phyloP scores from a whole-genome alignment of 2,888 invertebrate genomes.

The Agapetus fuscipes region DNA sequence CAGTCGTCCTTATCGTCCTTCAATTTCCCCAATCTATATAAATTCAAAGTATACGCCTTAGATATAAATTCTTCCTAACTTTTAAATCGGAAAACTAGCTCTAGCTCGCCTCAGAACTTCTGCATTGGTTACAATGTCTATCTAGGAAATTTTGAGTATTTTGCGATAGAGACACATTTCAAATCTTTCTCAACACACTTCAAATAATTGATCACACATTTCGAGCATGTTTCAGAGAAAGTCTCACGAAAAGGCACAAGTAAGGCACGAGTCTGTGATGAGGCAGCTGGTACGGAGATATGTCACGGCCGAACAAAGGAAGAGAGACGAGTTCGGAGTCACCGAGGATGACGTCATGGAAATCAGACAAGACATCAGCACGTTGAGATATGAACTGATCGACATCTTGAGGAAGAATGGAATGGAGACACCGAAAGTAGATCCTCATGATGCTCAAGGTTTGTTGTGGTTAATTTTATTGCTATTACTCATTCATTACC shows the following conservation, averaged over 20 bases:
- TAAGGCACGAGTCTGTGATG: constrained; percentile 77
- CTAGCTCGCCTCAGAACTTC: too few relatives aligned
- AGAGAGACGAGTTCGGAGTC: constrained; percentile 83
- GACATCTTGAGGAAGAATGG: constrained; percentile 86
- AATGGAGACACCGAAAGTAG: constrained; percentile 70
- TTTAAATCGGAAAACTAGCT: too few relatives aligned
- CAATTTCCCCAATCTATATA: too few relatives aligned
- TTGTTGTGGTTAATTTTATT: constrained; percentile 1
- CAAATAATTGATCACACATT: too few relatives aligned
- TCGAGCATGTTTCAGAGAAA: constrained; percentile 61
- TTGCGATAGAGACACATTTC: too few relatives aligned
- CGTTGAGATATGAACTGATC: constrained; percentile 83
- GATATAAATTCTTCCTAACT: too few relatives aligned
- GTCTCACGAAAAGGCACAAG: constrained; percentile 59
- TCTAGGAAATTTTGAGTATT: too few relatives aligned
- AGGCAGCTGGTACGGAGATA: constrained; percentile 80
- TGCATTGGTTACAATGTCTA: too few relatives aligned
- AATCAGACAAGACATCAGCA: constrained; percentile 94
- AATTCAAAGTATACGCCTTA: too few relatives aligned
- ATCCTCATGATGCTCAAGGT: constrained; percentile 57
- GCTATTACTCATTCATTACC: too few relatives aligned
- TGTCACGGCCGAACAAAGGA: constrained; percentile 80
- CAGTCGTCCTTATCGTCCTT: too few relatives aligned
- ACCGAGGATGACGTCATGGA: constrained; percentile 98
- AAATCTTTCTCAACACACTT: too few relatives aligned